Conservation (phyloP, 1,140 invertebrate genomes). For the Drosophila erecta region DNA sequence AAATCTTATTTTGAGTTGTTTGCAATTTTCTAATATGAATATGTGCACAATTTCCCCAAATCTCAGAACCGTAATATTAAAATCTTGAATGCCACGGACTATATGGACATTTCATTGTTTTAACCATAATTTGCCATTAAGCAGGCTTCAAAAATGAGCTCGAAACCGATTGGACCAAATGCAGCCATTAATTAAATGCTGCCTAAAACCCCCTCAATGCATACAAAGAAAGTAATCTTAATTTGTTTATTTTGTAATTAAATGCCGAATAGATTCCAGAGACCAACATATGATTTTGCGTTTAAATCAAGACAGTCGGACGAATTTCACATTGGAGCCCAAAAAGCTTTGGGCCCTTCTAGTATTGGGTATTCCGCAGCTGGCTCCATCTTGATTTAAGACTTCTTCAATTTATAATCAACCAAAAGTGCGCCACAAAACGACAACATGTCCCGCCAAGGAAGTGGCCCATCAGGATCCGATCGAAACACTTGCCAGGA, state of each 20-base stretch:
- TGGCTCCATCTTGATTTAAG: conserved; percentile 2
- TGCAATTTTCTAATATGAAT: too few species aligned
- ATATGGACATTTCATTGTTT: too few species aligned
- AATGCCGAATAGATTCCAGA: neutral
- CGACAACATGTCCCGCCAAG: neutral
- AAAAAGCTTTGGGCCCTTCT: neutral
- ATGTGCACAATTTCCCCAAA: too few species aligned
- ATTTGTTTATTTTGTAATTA: neutral
- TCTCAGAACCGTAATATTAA: too few species aligned
- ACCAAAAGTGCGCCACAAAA: conserved; percentile 2
- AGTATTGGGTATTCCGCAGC: neutral
- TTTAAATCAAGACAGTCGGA: conserved; percentile 4
- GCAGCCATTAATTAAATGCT: too few species aligned
- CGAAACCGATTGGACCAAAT: too few species aligned
- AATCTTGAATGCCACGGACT: too few species aligned
- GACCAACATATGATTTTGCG: neutral
- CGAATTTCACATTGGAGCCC: neutral
- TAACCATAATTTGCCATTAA: too few species aligned
- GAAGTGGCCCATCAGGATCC: neutral
- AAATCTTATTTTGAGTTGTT: too few species aligned
- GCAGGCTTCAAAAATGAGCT: too few species aligned
- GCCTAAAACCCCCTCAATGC: too few species aligned
- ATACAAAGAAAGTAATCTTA: neutral
- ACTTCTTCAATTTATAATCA: neutral
- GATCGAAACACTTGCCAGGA: neutral